phyloP scores from a whole-genome alignment of 2,888 invertebrate genomes.

The Agrochola macilenta region DNA sequence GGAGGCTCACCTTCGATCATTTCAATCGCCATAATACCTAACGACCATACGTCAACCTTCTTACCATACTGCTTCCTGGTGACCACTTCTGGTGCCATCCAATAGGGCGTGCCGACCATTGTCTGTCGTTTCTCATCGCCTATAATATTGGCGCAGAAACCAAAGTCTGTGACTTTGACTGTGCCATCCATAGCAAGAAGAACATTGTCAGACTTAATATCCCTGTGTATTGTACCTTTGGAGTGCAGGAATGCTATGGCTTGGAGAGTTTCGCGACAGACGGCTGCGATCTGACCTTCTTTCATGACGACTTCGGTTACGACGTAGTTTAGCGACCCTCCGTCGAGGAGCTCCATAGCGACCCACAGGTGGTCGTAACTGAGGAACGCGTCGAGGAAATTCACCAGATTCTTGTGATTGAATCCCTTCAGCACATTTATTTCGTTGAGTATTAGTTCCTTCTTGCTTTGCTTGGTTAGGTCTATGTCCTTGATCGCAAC shows the following conservation, averaged over 20 bases:
- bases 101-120: constrained; percentile 99
- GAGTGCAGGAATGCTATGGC: constrained; percentile 97
- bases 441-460: constrained; percentile 98
- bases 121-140: constrained; percentile 98
- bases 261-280: constrained; percentile 95
- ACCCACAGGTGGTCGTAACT: constrained; percentile 98
- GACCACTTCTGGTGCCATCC: constrained; percentile 99
- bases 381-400: constrained; percentile 98
- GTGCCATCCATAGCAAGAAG: constrained; percentile 97
- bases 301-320: constrained; percentile 99
- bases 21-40: constrained; percentile 99
- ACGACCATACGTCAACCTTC: constrained; percentile 98
- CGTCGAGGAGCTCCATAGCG: constrained; percentile 98
- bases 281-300: constrained; percentile 98
- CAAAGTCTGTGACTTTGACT: constrained; percentile 98
- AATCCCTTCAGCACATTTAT: constrained; percentile 97
- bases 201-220: constrained; percentile 99
- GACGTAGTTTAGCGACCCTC: constrained; percentile 98
- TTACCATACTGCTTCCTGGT: constrained; percentile 98
- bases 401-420: constrained; percentile 98
- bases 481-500: constrained; percentile 99
- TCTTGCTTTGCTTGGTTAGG: constrained; percentile 97
- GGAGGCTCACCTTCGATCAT: constrained; percentile 98
- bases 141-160: constrained; percentile 99
- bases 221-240: constrained; percentile 97